A percentile compares a stretch with the other conserved stretches of the same genome.
Conservation (phyloP, 1,140 invertebrate species). For the Dicyema japonicum region DNA sequence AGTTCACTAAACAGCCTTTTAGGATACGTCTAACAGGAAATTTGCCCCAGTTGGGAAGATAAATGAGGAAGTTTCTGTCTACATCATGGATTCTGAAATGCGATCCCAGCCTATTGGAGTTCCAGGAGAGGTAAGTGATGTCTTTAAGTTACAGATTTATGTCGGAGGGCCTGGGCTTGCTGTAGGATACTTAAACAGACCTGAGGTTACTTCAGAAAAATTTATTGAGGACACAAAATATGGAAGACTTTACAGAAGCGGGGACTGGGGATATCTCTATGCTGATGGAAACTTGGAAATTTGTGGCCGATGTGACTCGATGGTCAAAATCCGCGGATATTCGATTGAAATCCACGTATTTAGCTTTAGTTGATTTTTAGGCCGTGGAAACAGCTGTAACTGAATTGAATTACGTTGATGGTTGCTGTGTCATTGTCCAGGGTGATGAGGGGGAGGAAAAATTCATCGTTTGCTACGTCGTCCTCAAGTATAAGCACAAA, state of each 20-base stretch:
- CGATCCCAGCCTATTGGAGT: constrained; percentile 21
- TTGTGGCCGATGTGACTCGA: constrained; percentile 23
- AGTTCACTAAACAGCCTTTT: neutral
- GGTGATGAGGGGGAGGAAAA: constrained; percentile 24
- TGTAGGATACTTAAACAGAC: constrained; percentile 22
- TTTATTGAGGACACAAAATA: constrained; percentile 15
- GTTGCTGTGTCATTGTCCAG: constrained; percentile 18
- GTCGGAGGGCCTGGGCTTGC: constrained; percentile 23
- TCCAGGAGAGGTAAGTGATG: constrained; percentile 19
- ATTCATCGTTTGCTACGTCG: constrained; percentile 23
- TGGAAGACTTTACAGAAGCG: constrained; percentile 18
- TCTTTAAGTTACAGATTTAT: constrained; percentile 10
- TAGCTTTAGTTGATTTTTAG: constrained; percentile 6
- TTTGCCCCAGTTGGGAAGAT: constrained; percentile 21
- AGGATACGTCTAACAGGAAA: constrained; percentile 8
- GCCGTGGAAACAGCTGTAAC: constrained; percentile 23
- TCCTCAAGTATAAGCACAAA: constrained; percentile 11
- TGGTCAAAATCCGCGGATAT: constrained; percentile 26
- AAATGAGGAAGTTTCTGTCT: constrained; percentile 17
- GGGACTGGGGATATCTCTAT: constrained; percentile 23
- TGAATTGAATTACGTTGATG: constrained; percentile 15
- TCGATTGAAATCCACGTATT: constrained; percentile 23
- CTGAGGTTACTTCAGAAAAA: constrained; percentile 18
- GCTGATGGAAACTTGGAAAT: constrained; percentile 23
- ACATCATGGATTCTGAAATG: constrained; percentile 14